Conservation (phyloP, 2,888 invertebrate genomes). For the Crossocerus cetratus region DNA sequence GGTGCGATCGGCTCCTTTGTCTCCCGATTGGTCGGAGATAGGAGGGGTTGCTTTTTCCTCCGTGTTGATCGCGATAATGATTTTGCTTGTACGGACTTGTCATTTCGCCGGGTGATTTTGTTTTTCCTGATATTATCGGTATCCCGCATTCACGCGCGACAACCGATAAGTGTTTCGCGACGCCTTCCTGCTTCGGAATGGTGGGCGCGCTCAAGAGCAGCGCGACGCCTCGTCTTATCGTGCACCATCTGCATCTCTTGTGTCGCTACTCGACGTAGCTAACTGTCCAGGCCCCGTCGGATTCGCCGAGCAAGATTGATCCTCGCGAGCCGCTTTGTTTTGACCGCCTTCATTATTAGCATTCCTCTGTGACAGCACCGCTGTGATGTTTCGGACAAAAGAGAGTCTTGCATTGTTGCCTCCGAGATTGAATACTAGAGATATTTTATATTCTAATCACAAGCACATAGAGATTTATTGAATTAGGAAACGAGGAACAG, state of each 20-base stretch:
- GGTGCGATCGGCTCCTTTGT: slow-evolving; percentile 24
- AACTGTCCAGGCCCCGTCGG: slow-evolving; percentile 20
- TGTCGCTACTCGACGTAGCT: slow-evolving; percentile 29
- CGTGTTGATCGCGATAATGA: slow-evolving; percentile 39
- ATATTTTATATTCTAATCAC: too few relatives aligned
- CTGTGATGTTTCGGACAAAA: too few relatives aligned
- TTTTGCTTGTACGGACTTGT: slow-evolving; percentile 37
- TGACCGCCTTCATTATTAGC: neutral
- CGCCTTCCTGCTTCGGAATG: slow-evolving; percentile 28
- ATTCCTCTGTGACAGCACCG: neutral
- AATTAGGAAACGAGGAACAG: too few relatives aligned
- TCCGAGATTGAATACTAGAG: too few relatives aligned
- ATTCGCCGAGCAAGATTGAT: slow-evolving; percentile 37
- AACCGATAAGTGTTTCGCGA: slow-evolving; percentile 40
- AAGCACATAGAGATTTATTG: too few relatives aligned
- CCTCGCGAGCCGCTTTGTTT: slow-evolving; percentile 13
- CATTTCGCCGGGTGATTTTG: slow-evolving; percentile 43
- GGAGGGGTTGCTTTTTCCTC: slow-evolving; percentile 22
- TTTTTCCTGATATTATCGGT: slow-evolving; percentile 51
- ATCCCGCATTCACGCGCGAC: slow-evolving; percentile 22
- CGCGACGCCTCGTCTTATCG: slow-evolving; percentile 32
- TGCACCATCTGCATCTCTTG: slow-evolving; percentile 15
- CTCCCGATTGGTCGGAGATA: slow-evolving; percentile 36
- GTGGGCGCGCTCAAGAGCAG: slow-evolving; percentile 1
- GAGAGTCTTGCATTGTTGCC: too few relatives aligned